These are phyloP conservation scores for Agrotis ipsilon DNA, from an alignment of 2,888 invertebrate species.

Conservation along the genomic window DNA sequence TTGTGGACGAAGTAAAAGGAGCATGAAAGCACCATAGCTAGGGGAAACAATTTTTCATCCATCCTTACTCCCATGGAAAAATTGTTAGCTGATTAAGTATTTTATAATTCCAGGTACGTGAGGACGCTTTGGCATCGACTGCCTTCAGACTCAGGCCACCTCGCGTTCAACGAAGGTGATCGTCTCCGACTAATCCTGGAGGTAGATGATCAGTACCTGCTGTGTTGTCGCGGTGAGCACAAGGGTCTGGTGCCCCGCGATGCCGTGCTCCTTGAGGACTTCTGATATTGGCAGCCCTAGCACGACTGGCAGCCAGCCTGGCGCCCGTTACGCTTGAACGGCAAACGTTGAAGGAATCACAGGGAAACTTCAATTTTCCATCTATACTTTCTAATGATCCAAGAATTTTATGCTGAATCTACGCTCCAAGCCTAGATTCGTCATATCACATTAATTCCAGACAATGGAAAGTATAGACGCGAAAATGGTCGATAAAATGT, in stretches of 20 bases:
- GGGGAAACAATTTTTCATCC: no score
- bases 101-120: constrained; percentile 90
- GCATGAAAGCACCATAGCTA: no score
- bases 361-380: constrained; percentile 25
- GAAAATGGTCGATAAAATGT: constrained; percentile 46
- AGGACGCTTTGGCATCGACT: constrained; percentile 94
- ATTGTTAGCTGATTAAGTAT: no score
- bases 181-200: constrained; percentile 93
- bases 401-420: constrained; percentile 29
- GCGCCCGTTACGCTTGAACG: constrained; percentile 81
- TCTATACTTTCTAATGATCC: constrained; percentile 23
- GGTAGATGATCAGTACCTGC: constrained; percentile 94
- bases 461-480: constrained; percentile 27
- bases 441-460: constrained; percentile 16
- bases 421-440: constrained; percentile 12
- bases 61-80: no score
- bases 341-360: constrained; percentile 56
- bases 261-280: constrained; percentile 91
- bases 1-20: background rate
- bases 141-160: constrained; percentile 95
- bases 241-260: constrained; percentile 94
- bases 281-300: constrained; percentile 88
- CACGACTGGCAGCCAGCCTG: constrained; percentile 86
- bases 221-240: constrained; percentile 94
- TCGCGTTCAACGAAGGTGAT: constrained; percentile 95